Conservation (phyloP, 2,113 vertebrate species). For the Hippocampus abdominalis region DNA sequence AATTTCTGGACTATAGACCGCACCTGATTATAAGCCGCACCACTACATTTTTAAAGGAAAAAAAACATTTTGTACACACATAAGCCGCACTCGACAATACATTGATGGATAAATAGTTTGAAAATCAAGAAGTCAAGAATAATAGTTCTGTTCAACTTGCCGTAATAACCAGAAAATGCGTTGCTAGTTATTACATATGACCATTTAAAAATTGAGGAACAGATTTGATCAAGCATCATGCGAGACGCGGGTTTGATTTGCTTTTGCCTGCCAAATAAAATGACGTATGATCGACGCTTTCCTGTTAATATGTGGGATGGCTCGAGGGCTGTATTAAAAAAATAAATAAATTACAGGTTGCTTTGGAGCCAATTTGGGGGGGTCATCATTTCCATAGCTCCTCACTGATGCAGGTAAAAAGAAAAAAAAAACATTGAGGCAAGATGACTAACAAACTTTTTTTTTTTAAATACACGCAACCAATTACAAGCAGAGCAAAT, state of each 20-base stretch:
- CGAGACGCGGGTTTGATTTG: not conserved
- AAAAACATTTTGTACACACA: no score
- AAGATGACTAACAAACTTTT: constrained; percentile 9
- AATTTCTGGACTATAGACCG: no score
- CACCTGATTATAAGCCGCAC: no score
- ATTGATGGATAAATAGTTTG: no score
- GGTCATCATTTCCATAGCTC: not conserved
- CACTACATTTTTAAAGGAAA: no score
- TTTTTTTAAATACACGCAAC: constrained; percentile 8
- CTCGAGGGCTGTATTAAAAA: not conserved
- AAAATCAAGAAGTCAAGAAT: no score
- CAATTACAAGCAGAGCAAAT: constrained; percentile 63
- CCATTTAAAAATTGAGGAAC: no score
- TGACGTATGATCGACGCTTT: not conserved
- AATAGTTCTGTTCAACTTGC: no score
- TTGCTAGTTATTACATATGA: no score
- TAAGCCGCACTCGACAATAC: no score
- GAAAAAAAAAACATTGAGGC: not conserved
- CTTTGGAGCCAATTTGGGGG: not conserved
- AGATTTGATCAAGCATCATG: no score
- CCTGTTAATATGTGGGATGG: not conserved
- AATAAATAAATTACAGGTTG: not conserved
- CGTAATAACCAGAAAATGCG: no score
- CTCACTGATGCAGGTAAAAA: not conserved
- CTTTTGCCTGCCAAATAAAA: not conserved